Conservation (phyloP, 2,888 invertebrate genomes). For the Parelbella ahira region DNA sequence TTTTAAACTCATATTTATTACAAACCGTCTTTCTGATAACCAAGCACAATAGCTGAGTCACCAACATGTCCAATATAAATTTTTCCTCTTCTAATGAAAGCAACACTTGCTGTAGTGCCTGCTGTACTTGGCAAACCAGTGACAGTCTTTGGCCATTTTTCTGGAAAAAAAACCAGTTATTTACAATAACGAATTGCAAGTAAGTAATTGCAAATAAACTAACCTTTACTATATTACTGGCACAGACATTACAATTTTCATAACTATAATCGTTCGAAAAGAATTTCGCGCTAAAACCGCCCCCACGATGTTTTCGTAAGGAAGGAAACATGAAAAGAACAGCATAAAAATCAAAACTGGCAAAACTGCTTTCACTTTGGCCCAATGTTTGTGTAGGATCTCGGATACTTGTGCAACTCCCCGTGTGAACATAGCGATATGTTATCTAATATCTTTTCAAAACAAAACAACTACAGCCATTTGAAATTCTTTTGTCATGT, state of each 20-base stretch:
- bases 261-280: too few relatives aligned
- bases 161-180: conserved; percentile 79
- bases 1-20: too few relatives aligned
- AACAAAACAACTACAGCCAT: conserved; percentile 45
- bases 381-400: conserved; percentile 47
- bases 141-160: conserved; percentile 97
- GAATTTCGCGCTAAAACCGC: too few relatives aligned
- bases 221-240: too few relatives aligned
- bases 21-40: conserved; percentile 86
- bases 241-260: too few relatives aligned
- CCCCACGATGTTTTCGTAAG: conserved; percentile 41
- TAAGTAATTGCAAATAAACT: too few relatives aligned
- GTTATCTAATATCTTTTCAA: conserved; percentile 46
- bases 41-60: conserved; percentile 97
- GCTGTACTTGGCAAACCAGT: conserved; percentile 97
- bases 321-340: conserved; percentile 51
- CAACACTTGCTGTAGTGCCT: conserved; percentile 97
- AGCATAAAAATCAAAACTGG: conserved; percentile 60
- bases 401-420: conserved; percentile 47
- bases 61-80: conserved; percentile 99
- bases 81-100: conserved; percentile 95
- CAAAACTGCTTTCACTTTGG: conserved; percentile 71
- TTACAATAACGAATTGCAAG: too few relatives aligned
- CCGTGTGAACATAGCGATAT: conserved; percentile 30
- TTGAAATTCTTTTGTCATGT: conserved; percentile 57